Conservation (phyloP, 2,888 invertebrate genomes). For the Leucoptera coffeella region DNA sequence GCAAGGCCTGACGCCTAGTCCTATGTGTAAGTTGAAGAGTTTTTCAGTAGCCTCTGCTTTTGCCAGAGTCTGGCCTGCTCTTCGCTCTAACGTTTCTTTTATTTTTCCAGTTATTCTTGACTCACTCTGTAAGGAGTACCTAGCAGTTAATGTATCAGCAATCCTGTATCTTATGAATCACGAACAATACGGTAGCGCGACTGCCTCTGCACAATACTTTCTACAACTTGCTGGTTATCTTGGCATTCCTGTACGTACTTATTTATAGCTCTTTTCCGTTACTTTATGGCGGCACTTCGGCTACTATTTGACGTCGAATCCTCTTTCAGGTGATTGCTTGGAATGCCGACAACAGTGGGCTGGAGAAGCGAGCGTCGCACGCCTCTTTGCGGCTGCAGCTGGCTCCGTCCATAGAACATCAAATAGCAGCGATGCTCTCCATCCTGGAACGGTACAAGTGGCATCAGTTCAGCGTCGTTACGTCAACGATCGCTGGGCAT, state of each 20-base stretch:
- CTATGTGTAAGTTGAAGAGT: too few species aligned
- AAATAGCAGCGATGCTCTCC: constrained; percentile 92
- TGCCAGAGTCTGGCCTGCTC: too few species aligned
- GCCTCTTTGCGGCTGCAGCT: constrained; percentile 87
- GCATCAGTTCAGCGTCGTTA: constrained; percentile 93
- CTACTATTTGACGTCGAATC: too few species aligned
- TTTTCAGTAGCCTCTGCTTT: too few species aligned
- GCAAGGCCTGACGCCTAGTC: constrained; percentile 70
- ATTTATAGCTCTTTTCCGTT: too few species aligned
- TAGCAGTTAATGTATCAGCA: constrained; percentile 83
- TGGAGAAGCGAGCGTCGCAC: constrained; percentile 73
- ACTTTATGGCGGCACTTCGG: too few species aligned
- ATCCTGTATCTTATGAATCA: constrained; percentile 94
- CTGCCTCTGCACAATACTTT: constrained; percentile 91
- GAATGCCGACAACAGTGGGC: constrained; percentile 95
- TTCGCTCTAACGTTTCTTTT: not conserved
- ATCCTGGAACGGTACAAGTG: constrained; percentile 93
- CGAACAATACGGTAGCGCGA: constrained; percentile 88
- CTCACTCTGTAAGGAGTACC: constrained; percentile 83
- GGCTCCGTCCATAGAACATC: constrained; percentile 94
- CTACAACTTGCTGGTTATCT: constrained; percentile 89
- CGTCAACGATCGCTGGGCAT: constrained; percentile 89
- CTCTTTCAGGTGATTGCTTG: constrained; percentile 77
- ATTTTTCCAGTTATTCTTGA: constrained; percentile 69
- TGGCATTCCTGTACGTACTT: constrained; percentile 72